Base-by-base conservation (phyloP, 2,888 invertebrate genomes). In the Ochropacha duplaris region DNA sequence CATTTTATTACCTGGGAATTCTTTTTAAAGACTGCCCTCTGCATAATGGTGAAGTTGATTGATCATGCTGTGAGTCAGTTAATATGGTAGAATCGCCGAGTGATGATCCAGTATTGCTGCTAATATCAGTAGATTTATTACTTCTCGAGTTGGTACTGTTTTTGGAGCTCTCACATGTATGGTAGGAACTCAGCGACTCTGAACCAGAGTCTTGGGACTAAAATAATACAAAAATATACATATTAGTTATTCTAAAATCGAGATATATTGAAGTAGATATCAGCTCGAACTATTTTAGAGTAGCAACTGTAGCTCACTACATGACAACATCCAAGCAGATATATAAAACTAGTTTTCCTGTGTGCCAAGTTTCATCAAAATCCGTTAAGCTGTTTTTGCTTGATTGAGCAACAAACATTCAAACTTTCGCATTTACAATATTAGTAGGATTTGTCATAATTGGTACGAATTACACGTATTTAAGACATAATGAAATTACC, bases 11-110 rank as follows among this genome's bases (percentile, higher is more conserved):
- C 92, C 92, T 92, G 2, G 92, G 92, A 81, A 92, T 91, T 66
- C 91, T 86, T 63, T 92, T 92, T 55, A 92, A 76, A 24, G 92
- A 87, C 56, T 90, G 88, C 22, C 90, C 87, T 82, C 94, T 93
- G 71, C 94, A 94, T 4, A 93, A 83, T 72, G 90, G 94, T 67
- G 90, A 94, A 63, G 93, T 93, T 4, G 94, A 94, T 55, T 94
- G 90, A 68, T 94, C 93, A 65, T 92, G 91, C 59, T 93, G 93
- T 1, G 92, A 86, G 68, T 94, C 92, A 22, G 84, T 83, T 14
- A 84, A 65, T 3, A 81, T 69, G 50, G 93, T 88, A 26, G 94
- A 93, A 65, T 94, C 94, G 16, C 83, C 88, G 34, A 87, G 65
- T 6, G 91, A 86, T 0, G 87, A 91, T 0, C 82, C 86, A 66